Evolutionary conservation across 2,113 vertebrate genomes (phyloP), one percentile per base, ranked within the genome.

Genomic region (Alligator mississippiensis): DNA sequence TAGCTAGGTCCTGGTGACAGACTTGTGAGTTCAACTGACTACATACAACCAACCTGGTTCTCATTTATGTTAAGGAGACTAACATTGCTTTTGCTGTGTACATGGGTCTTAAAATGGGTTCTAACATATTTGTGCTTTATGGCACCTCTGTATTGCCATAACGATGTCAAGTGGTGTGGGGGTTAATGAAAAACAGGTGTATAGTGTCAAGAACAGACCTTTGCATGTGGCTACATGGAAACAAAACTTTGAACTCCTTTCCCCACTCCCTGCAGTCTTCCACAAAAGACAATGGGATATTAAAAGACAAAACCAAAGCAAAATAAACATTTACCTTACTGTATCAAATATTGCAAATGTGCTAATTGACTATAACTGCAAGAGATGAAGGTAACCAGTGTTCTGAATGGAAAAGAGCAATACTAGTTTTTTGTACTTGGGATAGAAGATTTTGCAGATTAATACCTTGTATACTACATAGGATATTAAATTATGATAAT

Each of bases 11-110:
- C 64, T 93, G 82, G 84, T 94, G 91, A 93, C 82, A 80, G 34
- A 75, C 75, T 95, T 70, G 80, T 77, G 84, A 93, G 55, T 88
- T 93, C 91, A 74, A 58, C 90, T 96, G 94, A 97, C 94, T 95
- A 85, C 70, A 89, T 74, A 93, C 89, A 93, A 93, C 93, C 93
- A 95, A 95, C 84, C 18, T 47, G 94, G 85, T 88, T 89, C 88
- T 92, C 88, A 70, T 70, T 89, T 90, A 81, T 94, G 93, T 83
- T 90, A 89, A 87, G 90, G 90, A 90, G 81, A 89, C 1, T 1
- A 95, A 90, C 64, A 85, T 80, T 90, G 93, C 88, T 34, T 19
- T 34, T 70, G 18, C 34, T 11, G 30, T 70, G 68, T 22, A 30
- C 30, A 22, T 9, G 5, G 17, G 10, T 9, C 84, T 93, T 93